These are phyloP conservation scores for Xerus inauris DNA, from an alignment of 2,113 vertebrate species.

Conservation along the genomic window DNA sequence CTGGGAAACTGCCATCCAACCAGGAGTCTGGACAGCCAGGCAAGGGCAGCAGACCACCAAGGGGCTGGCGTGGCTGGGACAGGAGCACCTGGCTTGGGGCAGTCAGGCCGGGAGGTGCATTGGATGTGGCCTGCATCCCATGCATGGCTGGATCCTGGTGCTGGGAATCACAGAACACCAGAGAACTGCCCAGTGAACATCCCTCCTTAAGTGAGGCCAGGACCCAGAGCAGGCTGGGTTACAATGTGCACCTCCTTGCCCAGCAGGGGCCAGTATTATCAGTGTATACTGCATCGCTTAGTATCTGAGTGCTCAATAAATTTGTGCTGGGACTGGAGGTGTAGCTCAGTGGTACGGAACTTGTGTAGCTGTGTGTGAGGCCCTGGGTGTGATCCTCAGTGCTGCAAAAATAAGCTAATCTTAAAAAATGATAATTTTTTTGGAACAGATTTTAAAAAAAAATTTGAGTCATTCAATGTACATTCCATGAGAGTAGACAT, in stretches of 20 bases:
- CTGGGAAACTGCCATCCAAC: background rate
- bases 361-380: background rate
- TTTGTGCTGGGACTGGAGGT: background rate
- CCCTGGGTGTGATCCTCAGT: background rate
- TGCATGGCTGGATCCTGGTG: background rate
- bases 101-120: background rate
- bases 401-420: background rate
- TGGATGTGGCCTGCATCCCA: rapidly evolving
- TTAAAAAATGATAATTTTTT: background rate
- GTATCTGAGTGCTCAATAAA: background rate
- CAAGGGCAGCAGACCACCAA: background rate
- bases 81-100: background rate
- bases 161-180: background rate
- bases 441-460: background rate
- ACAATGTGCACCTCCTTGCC: background rate
- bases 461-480: background rate
- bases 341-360: background rate
- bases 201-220: background rate
- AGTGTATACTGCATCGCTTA: background rate
- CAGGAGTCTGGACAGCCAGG: background rate
- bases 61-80: background rate
- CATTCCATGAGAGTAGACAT: background rate
- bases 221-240: background rate
- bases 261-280: background rate
- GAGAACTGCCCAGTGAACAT: background rate